Base-by-base conservation (phyloP, 2,113 vertebrate genomes). In the Protobothrops flavoviridis region DNA sequence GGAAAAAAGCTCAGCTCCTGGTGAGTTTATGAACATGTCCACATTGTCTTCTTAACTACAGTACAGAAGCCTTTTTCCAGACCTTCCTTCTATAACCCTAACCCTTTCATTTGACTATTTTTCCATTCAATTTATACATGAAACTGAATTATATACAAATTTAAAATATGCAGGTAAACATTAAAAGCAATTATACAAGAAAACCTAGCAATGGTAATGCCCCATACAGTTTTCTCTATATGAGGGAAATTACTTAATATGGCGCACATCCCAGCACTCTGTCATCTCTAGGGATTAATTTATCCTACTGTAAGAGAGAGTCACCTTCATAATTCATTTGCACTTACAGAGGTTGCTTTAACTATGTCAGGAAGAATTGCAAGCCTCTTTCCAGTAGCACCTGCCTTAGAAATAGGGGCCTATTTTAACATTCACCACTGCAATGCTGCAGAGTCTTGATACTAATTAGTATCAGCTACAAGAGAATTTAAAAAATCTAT, bases 391-490 rank as follows among this genome's bases (percentile, higher is more conserved):
- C n/a, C 69, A 74, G n/a, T 74, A 74, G 69, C n/a, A 74, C 64
- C 61, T 29, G 29, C 64, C 29, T 69, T 74, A 39, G n/a, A 74
- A 74, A 39, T 39, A 74, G n/a, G 5, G 69, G n/a, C 15, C n/a
- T 74, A 20, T 74, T 74, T 74, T 74, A 39, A 39, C 15, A 74
- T 74, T 74, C n/a, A 74, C 69, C n/a, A 0, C 57, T 52, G 85
- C 50, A 52, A 39, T 33, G 33, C 81, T 59, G 89, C 64, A 93
- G 94, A 93, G 94, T 61, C 50, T 20, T 11, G n/a, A 53, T 52
- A 61, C 6, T 39, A 74, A 74, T 74, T 39, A 92, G 57, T 10
- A 87, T 91, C 21, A 91, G 89, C 17, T 50, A 24, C 5, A 1
- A 91, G 39, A 20, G 0, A 74, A 17, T 11, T 64, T 55, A 15